Conservation (phyloP, 2,113 vertebrate species). For the Paedocypris sp. region DNA sequence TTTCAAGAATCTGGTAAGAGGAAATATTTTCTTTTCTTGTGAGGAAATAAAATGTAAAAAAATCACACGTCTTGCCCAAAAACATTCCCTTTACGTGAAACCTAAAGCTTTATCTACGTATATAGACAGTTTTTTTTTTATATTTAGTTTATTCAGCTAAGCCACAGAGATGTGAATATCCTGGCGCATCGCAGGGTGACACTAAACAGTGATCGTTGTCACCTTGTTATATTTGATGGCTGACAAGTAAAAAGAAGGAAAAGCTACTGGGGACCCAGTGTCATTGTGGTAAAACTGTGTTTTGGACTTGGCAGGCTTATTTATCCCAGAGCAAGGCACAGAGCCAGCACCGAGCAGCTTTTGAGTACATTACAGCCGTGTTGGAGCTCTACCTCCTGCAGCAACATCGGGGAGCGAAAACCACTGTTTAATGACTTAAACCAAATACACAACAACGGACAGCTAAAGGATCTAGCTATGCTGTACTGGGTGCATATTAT, state of each 20-base stretch:
- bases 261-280: constrained; percentile 34
- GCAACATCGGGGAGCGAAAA: constrained; percentile 22
- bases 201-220: constrained; percentile 26
- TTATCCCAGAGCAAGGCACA: constrained; percentile 13
- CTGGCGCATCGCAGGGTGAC: not conserved
- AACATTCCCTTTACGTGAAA: too few relatives aligned
- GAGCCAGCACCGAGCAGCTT: constrained; percentile 14
- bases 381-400: constrained; percentile 26
- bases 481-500: too few relatives aligned
- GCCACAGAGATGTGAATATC: not conserved
- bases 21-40: not conserved
- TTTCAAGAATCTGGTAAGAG: constrained; percentile 67
- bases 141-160: not conserved
- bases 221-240: constrained; percentile 28
- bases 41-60: too few relatives aligned
- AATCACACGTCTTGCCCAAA: too few relatives aligned
- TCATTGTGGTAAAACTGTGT: constrained; percentile 38
- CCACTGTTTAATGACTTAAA: constrained; percentile 27
- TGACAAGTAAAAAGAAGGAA: constrained; percentile 42
- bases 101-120: too few relatives aligned
- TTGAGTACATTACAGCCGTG: constrained; percentile 10
- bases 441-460: constrained; percentile 26
- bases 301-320: constrained; percentile 26
- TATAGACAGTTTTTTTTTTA: not conserved
- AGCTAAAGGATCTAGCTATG: not conserved